phyloP scores from a whole-genome alignment of 2,113 vertebrate species.

The Malurus elegans region DNA sequence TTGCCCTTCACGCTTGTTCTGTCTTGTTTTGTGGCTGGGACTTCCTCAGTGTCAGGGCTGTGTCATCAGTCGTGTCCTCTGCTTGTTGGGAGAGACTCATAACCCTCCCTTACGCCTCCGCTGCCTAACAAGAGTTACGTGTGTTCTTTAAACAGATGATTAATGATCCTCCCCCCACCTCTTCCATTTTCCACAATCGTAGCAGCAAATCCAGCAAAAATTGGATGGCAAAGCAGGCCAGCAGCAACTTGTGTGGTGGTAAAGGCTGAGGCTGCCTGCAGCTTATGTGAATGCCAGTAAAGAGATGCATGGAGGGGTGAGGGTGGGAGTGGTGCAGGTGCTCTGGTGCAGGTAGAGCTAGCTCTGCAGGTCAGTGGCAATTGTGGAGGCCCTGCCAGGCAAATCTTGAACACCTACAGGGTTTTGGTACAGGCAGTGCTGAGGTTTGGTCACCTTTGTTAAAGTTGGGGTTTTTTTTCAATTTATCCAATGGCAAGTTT shows the following conservation, averaged over 20 bases:
- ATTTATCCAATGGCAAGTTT: not conserved
- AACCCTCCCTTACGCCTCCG: not conserved
- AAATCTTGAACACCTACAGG: not conserved
- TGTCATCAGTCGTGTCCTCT: not conserved
- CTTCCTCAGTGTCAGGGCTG: not conserved
- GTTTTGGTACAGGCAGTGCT: not conserved
- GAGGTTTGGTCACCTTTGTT: not conserved
- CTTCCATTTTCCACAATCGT: not conserved
- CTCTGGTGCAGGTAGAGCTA: not conserved
- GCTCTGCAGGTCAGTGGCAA: not conserved
- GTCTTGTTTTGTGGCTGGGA: not conserved
- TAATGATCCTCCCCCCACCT: not conserved
- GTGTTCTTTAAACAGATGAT: not conserved
- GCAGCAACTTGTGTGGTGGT: not conserved
- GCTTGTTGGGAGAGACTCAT: not conserved
- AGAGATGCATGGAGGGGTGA: accelerated
- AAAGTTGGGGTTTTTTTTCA: not conserved
- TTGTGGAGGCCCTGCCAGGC: not conserved
- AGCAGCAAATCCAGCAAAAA: not conserved
- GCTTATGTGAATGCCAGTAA: accelerated
- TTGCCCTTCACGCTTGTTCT: not conserved
- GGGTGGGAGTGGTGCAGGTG: not conserved
- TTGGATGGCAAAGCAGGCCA: not conserved
- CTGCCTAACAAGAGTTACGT: not conserved
- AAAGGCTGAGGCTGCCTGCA: not conserved